Percentiles rank a stretch among this genome's conserved stretches.
Conservation (phyloP, 2,888 invertebrate genomes). For the Acleris emargana region DNA sequence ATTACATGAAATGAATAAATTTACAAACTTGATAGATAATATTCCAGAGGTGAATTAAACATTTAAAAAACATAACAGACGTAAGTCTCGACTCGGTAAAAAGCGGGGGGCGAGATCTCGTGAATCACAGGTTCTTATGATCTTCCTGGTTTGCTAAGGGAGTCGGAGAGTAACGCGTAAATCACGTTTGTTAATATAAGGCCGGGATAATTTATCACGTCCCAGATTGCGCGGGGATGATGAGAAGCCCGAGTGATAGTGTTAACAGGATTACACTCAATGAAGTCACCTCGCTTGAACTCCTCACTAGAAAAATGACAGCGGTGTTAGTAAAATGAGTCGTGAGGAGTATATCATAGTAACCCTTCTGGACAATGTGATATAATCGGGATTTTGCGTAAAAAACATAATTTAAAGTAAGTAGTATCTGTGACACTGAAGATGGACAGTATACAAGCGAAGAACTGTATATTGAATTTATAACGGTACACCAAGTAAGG, state of each 20-base stretch:
- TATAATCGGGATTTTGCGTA: too few relatives aligned
- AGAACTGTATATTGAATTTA: too few relatives aligned
- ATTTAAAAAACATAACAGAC: constrained; percentile 6
- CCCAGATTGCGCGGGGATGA: constrained; percentile 67
- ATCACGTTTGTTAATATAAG: constrained; percentile 68
- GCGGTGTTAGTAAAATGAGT: constrained; percentile 46
- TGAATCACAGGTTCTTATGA: constrained; percentile 19
- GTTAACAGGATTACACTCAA: constrained; percentile 72
- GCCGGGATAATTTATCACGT: constrained; percentile 78
- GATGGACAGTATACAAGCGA: too few relatives aligned
- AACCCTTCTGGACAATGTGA: too few relatives aligned
- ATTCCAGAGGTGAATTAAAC: constrained; percentile 1
- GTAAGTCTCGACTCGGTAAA: constrained; percentile 8
- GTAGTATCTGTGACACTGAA: too few relatives aligned
- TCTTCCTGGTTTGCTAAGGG: constrained; percentile 26
- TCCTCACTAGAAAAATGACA: constrained; percentile 77
- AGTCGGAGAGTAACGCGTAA: constrained; percentile 50
- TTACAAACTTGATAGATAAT: constrained; percentile 7
- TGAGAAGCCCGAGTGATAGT: constrained; percentile 65
- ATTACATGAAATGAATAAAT: neutral
- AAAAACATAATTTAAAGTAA: too few relatives aligned
- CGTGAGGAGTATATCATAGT: too few relatives aligned
- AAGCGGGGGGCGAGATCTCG: constrained; percentile 17
- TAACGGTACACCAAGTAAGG: too few relatives aligned
- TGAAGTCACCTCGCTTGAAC: constrained; percentile 63